Evolutionary conservation across 2,113 vertebrate species (phyloP), one percentile per base, ranked within the genome.

Genomic region (Ctenodactylus gundi): DNA sequence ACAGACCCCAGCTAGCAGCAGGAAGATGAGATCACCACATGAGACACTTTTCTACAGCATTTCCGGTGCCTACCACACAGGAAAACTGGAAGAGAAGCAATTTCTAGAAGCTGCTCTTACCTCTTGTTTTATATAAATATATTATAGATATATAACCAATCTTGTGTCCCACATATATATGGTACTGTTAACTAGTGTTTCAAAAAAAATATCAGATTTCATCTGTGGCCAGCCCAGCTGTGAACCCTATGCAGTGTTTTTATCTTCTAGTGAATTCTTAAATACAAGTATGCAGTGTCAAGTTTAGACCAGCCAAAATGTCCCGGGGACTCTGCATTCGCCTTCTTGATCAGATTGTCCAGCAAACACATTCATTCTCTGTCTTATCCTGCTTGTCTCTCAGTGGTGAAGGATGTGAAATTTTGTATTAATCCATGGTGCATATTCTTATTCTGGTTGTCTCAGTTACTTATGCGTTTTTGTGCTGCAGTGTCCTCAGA

Each of bases 181-280:
- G 98, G 98, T 99, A 99, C 99, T 99, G 98, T 99, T 99, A 99
- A 99, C 99, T 99, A 99, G 99, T 99, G 99, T 99, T n/a, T n/a
- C n/a, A n/a, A n/a, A n/a, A n/a, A n/a, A n/a, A n/a, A 18, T 8
- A 21, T 51, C 15, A 41, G 3, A 64, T 72, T 72, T 84, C 27
- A 34, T 70, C 70, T 83, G 6, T 57, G 15, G 60, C n/a, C 41
- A 27, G 25, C 7, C 29, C 29, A 2, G 1, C 7, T 44, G 5
- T 2, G n/a, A 39, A 81, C 34, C 75, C 36, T 36, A 49, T 20
- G 7, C n/a, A 49, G 55, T 80, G 17, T 21, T 21, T 4, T 13
- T 55, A 51, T 64, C 36, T 36, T 39, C 7, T 4, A 29, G 20
- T 31, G 29, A 5, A 36, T 49, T 65, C 13, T 90, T 82, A 29